phyloP scores from a whole-genome alignment of 2,888 invertebrate genomes.

The Himalopsyche kuldschensis region DNA sequence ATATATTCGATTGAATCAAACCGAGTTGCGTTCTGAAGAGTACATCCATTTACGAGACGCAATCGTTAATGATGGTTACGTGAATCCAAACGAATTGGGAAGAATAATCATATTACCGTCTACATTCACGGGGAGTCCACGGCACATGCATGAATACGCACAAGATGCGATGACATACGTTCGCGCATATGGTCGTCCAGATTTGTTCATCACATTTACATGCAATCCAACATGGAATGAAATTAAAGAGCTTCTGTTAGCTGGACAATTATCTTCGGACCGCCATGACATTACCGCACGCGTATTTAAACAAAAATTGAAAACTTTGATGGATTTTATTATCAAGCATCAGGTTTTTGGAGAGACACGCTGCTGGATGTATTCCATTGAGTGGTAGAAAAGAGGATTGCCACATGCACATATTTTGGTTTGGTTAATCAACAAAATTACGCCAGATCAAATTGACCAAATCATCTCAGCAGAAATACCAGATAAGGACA shows the following conservation, averaged over 20 bases:
- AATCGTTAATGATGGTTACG: too few species aligned
- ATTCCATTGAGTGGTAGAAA: slow-evolving; percentile 38
- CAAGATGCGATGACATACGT: too few species aligned
- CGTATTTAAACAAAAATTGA: slow-evolving; percentile 40
- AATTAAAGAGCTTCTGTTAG: too few species aligned
- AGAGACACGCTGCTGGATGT: slow-evolving; percentile 42
- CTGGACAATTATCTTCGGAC: too few species aligned
- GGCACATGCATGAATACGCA: too few species aligned
- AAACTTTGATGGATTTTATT: slow-evolving; percentile 33
- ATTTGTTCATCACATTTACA: slow-evolving; percentile 12
- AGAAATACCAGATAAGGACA: too few species aligned
- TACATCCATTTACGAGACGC: too few species aligned
- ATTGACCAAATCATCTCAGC: neutral
- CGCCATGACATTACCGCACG: slow-evolving; percentile 41
- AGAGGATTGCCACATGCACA: too few species aligned
- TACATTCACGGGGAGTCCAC: too few species aligned
- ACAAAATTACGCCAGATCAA: slow-evolving; percentile 9
- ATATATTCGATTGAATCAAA: slow-evolving; percentile 43
- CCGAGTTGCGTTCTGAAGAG: slow-evolving; percentile 43
- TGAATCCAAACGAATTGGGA: too few species aligned
- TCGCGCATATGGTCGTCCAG: neutral
- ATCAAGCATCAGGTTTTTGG: slow-evolving; percentile 42
- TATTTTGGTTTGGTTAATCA: slow-evolving; percentile 37
- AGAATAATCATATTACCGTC: too few species aligned
- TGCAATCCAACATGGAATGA: slow-evolving; percentile 5